Conservation (phyloP, 2,797 vertebrate genomes). For the Bucorvus abyssinicus region DNA sequence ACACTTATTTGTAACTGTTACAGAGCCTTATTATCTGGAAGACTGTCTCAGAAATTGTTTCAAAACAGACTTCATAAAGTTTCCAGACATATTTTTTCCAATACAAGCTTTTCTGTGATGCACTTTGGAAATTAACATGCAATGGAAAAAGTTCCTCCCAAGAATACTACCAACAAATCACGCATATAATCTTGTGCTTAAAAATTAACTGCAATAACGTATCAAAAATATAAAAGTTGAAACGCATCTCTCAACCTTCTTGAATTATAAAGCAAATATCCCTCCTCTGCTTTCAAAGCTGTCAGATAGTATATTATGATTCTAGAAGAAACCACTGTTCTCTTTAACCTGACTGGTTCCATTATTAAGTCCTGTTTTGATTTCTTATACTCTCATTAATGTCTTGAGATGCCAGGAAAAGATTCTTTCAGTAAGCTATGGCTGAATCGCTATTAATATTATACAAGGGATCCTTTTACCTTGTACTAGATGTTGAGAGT, state of each 20-base stretch:
- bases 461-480: constrained; percentile 76
- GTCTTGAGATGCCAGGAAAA: constrained; percentile 72
- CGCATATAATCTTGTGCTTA: background rate
- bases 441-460: constrained; percentile 72
- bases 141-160: constrained; percentile 47
- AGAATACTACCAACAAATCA: constrained; percentile 37
- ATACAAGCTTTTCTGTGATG: constrained; percentile 2
- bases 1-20: background rate
- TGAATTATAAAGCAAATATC: background rate
- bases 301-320: background rate
- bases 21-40: background rate
- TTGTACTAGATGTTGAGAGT: constrained; percentile 71
- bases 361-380: constrained; percentile 54
- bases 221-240: constrained; percentile 17
- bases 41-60: constrained; percentile 38
- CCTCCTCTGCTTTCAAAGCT: background rate
- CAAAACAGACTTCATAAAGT: constrained; percentile 53
- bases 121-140: constrained; percentile 39
- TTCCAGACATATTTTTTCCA: constrained; percentile 9
- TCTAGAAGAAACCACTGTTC: constrained; percentile 10
- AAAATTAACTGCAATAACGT: constrained; percentile 36
- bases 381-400: constrained; percentile 62
- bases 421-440: constrained; percentile 52
- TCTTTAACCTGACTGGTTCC: constrained; percentile 55
- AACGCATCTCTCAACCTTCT: background rate